Conservation (phyloP, 2,113 vertebrate genomes). For the Aegithalos caudatus region DNA sequence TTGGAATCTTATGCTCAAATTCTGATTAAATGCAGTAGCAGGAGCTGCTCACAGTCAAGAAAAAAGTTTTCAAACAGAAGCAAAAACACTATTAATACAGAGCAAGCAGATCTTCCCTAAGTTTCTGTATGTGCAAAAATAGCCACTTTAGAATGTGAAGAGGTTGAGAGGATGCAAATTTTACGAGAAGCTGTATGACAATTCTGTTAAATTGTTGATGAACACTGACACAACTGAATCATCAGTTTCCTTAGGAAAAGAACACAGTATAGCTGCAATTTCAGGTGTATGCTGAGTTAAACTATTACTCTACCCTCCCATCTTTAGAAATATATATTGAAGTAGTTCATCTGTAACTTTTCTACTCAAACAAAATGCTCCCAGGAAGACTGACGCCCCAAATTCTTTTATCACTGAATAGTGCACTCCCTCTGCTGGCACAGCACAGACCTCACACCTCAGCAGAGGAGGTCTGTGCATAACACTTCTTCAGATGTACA, state of each 20-base stretch:
- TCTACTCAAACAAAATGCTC: neutral
- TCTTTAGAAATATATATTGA: neutral
- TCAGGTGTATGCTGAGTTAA: neutral
- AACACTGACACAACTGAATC: neutral
- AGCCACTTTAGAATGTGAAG: neutral
- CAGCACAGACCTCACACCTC: neutral
- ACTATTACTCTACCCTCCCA: neutral
- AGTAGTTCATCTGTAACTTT: neutral
- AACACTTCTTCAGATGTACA: neutral
- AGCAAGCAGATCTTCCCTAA: neutral
- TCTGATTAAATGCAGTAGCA: neutral
- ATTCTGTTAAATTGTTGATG: neutral
- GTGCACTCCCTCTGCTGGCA: slow-evolving; percentile 60
- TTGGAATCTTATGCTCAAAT: neutral
- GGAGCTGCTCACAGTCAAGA: neutral
- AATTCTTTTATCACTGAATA: neutral
- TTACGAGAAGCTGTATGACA: neutral
- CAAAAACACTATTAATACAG: neutral
- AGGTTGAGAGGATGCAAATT: neutral
- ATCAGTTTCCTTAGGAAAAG: neutral
- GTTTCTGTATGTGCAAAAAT: neutral
- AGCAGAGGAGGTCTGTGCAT: neutral
- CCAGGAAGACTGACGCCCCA: neutral
- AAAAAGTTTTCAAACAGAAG: neutral
- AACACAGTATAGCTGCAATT: neutral